Evolutionary conservation across 2,113 vertebrate genomes (phyloP), one percentile per base, ranked within the genome.

Genomic region (Syngnathoides biaculeatus): DNA sequence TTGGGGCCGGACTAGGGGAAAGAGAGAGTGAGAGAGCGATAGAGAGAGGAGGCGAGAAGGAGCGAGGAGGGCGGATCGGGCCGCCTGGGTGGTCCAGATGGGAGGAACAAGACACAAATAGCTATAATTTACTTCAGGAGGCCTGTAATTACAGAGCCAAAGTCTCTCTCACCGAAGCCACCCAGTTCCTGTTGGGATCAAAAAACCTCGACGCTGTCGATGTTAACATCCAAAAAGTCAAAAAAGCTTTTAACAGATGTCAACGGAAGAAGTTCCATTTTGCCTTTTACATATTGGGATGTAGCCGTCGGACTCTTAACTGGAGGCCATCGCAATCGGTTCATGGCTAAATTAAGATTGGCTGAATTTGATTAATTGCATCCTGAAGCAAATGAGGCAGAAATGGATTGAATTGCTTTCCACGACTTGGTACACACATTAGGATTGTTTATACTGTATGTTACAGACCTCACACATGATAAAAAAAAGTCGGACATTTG

Each of bases 71-170:
- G 55, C 55, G 55, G 55, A 57, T 57, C 80, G 75, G 75, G 73
- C 91, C 81, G 89, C 82, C 87, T 93, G 92, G 91, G 92, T 93
- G 92, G 93, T 93, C 93, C 93, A 94, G 92, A 92, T 93, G 92
- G 92, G 92, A 89, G 92, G 92, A 93, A 92, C 89, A 82, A 93
- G 93, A 93, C 92, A 94, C 92, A 93, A 93, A 93, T 93, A 93
- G 92, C 92, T 93, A 91, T 93, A 93, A 93, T 93, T 93, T 92
- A 92, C 92, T 93, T 92, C 90, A 92, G 91, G 90, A 92, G 91
- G 90, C 90, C 92, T 92, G 88, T 92, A 93, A 93, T 93, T 93
- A 93, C 89, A 92, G 91, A 87, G 90, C 91, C 89, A 92, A 89
- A 90, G 90, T 90, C 88, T 92, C 87, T 90, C 88, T 92, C 87